Evolutionary conservation across 92 coral and sea anemone genomes (phyloP), one percentile per base, ranked within the genome.

Genomic region (Meandrina meandrites): DNA sequence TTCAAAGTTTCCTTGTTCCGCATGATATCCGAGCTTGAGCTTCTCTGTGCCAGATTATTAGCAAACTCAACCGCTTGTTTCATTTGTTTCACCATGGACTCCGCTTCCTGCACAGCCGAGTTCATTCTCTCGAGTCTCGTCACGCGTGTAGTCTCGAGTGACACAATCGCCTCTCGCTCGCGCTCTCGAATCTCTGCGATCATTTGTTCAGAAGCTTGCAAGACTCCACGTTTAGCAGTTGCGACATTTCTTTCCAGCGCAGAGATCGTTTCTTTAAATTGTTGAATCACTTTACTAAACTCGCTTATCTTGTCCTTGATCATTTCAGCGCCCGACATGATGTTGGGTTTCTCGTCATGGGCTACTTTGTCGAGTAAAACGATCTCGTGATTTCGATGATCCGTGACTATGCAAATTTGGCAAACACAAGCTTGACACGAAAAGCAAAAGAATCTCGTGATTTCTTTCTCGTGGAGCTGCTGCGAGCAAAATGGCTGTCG

Each of bases 361-460:
- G 42, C 85, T 0, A 76, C 85, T 16, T 66, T 67, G 64, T 81
- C 76, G 31, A 81, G 85, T 36, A 18, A 35, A 4, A 35, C 85
- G 42, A 81, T 42, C 34, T 45, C 40, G 36, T 81, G 85, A 31
- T 47, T 68, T 21, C n/a, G 72, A 21, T 81, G 85, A 18, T 45
- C 75, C 31, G 28, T 68, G 37, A 12, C 45, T n/a, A 42, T 16
- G 69, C 84, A 81, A 64, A 67, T 42, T 42, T 66, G 84, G 24
- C 84, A 81, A 40, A 81, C 35, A 14, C 84, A 81, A 66, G 84
- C 54, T 64, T 81, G 21, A 42, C 75, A 81, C 16, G 31, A n/a
- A 16, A 48, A 50, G 21, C 84, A 81, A 60, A 37, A 81, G 14
- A 64, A 81, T 27, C 75, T 27, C 4, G 37, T 5, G 45, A 42